These are phyloP conservation scores for Cossypha heuglini DNA, from an alignment of 2,797 vertebrate genomes.

Conservation along the genomic window DNA sequence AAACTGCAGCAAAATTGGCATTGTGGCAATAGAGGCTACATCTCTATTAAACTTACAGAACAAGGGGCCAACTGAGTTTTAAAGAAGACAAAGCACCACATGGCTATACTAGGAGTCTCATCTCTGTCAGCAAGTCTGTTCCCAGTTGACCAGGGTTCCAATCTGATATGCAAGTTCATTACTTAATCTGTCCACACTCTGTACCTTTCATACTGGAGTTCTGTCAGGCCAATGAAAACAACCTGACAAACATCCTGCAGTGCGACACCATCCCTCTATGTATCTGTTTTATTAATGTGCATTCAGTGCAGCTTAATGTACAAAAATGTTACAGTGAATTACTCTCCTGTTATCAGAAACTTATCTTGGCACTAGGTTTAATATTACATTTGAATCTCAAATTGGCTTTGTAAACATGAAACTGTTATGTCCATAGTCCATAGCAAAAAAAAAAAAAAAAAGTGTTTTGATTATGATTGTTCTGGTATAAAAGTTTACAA, in stretches of 20 bases:
- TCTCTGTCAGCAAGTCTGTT: not conserved
- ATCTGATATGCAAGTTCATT: not conserved
- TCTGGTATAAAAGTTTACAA: not conserved
- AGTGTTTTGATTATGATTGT: not conserved
- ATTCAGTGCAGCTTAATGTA: not conserved
- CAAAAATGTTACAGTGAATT: not conserved
- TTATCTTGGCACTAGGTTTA: not conserved
- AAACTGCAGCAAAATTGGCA: not conserved
- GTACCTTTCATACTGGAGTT: not conserved
- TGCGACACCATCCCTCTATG: not conserved
- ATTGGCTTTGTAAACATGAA: not conserved
- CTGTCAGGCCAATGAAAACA: constrained; percentile 8
- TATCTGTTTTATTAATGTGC: not conserved
- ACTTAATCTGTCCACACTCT: not conserved
- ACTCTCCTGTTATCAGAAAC: not conserved
- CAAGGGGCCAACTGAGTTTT: constrained; percentile 1
- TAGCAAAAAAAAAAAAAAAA: not conserved
- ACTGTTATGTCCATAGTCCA: not conserved
- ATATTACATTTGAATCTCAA: not conserved
- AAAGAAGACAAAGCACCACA: constrained; percentile 19
- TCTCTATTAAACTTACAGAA: constrained; percentile 40
- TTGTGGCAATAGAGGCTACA: not conserved
- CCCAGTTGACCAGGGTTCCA: not conserved
- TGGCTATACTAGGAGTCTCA: not conserved
- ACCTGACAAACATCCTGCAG: not conserved